phyloP scores from a whole-genome alignment of 2,113 vertebrate species.

The Herpetotheres cachinnans region DNA sequence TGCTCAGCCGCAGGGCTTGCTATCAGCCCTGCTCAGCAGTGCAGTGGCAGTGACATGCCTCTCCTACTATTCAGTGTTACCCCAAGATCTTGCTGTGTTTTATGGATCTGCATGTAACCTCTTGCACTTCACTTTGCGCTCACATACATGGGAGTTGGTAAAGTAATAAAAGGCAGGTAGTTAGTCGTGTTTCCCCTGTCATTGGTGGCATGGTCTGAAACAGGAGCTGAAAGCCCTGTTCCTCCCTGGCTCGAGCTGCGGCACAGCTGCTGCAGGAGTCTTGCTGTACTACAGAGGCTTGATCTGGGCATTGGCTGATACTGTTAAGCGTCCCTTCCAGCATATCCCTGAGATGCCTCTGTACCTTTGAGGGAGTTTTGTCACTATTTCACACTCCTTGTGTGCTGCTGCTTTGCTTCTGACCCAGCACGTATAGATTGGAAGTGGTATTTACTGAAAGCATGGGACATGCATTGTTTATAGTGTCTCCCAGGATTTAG shows the following conservation, averaged over 20 bases:
- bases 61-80: background rate
- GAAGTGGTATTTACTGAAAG: background rate
- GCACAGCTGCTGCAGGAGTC: background rate
- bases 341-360: background rate
- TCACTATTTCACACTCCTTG: background rate
- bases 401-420: background rate
- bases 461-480: background rate
- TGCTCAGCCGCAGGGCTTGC: background rate
- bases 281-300: background rate
- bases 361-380: background rate
- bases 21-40: background rate
- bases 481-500: constrained; percentile 27
- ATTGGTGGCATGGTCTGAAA: rapidly evolving
- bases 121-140: background rate
- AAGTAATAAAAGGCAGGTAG: background rate
- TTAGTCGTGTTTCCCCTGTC: background rate
- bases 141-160: background rate
- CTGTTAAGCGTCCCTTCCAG: background rate
- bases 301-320: background rate
- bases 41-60: background rate
- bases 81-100: background rate
- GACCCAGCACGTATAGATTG: background rate
- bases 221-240: background rate
- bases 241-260: background rate
- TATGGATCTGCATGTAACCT: background rate